Conservation (phyloP, 2,797 vertebrate genomes). For the Semotilus atromaculatus region DNA sequence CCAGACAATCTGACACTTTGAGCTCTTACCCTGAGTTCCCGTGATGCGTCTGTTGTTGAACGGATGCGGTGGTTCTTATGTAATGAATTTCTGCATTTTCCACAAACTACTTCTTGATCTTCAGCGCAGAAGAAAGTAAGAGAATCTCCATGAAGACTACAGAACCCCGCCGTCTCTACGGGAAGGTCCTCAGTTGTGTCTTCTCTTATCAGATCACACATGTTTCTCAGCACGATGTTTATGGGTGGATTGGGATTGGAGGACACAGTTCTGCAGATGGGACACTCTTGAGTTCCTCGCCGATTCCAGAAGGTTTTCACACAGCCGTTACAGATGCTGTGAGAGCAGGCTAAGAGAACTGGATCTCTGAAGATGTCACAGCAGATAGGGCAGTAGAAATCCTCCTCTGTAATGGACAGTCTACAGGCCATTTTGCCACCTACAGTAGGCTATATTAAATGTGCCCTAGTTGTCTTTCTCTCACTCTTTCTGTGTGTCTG, state of each 20-base stretch:
- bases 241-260: constrained; percentile 48
- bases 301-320: constrained; percentile 57
- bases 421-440: constrained; percentile 40
- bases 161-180: constrained; percentile 37
- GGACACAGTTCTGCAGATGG: constrained; percentile 58
- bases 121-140: constrained; percentile 53
- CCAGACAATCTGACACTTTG: background rate
- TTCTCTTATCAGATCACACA: constrained; percentile 56
- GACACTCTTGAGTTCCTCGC: constrained; percentile 50
- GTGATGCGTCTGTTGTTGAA: constrained; percentile 47
- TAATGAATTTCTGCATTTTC: constrained; percentile 33
- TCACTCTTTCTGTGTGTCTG: background rate
- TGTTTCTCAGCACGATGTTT: constrained; percentile 56
- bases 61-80: constrained; percentile 46
- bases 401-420: constrained; percentile 55
- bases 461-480: background rate
- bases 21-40: constrained; percentile 52
- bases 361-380: constrained; percentile 59
- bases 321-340: constrained; percentile 61
- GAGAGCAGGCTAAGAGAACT: constrained; percentile 61
- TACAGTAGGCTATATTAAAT: background rate
- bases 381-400: constrained; percentile 61
- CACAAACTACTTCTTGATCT: constrained; percentile 55
- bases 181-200: constrained; percentile 27
- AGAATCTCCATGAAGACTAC: constrained; percentile 53